A percentile compares a stretch with the other conserved stretches of the same genome.
Conservation (phyloP, 2,113 vertebrate genomes). For the Dromaius novaehollandiae region DNA sequence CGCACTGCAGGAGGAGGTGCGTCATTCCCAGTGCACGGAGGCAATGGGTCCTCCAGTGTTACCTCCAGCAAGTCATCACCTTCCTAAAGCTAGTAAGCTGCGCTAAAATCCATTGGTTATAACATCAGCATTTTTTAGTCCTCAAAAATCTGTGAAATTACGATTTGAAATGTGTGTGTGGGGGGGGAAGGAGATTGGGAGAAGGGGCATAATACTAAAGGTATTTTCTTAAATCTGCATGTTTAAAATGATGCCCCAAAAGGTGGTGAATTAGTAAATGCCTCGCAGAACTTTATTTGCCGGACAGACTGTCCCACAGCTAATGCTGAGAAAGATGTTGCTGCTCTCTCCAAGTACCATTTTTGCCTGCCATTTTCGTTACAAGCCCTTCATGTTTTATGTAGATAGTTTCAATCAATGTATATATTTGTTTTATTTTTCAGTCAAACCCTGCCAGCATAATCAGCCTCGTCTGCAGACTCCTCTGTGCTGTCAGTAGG, state of each 20-base stretch:
- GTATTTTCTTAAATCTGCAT: background rate
- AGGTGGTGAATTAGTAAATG: background rate
- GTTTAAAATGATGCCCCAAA: background rate
- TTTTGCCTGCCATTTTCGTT: slow-evolving; percentile 48
- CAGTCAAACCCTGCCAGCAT: background rate
- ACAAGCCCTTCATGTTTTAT: slow-evolving; percentile 48
- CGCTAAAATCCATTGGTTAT: background rate
- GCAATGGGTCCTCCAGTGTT: background rate
- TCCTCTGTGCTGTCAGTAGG: slow-evolving; percentile 18
- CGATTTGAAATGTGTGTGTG: background rate
- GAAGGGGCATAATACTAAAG: background rate
- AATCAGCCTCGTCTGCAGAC: slow-evolving; percentile 29
- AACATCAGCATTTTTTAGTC: background rate
- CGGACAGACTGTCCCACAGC: background rate
- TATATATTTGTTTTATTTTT: slow-evolving; percentile 38
- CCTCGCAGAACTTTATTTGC: background rate
- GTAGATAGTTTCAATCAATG: slow-evolving; percentile 40
- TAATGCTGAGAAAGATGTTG: background rate
- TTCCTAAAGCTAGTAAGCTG: background rate
- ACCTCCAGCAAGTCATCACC: background rate
- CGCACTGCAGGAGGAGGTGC: background rate
- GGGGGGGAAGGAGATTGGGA: background rate
- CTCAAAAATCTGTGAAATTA: background rate
- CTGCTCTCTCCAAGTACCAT: background rate
- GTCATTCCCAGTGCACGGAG: background rate